Conservation (phyloP, 2,797 vertebrate genomes). For the Rhabdomys pumilio region DNA sequence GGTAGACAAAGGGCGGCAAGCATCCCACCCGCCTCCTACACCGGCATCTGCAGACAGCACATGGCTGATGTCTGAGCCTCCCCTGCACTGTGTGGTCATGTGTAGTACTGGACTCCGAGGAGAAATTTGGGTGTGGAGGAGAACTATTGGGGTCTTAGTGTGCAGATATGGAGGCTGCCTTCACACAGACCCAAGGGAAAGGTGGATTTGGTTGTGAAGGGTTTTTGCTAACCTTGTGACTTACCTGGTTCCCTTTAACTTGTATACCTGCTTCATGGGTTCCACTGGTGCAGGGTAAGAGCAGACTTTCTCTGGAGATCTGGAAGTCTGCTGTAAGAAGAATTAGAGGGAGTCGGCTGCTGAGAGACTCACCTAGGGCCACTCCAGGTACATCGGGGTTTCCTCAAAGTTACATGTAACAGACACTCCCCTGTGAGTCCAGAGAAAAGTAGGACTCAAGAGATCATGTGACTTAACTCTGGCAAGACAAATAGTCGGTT, state of each 20-base stretch:
- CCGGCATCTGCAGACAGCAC: fast-evolving
- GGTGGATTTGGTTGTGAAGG: fast-evolving
- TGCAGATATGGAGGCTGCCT: background rate
- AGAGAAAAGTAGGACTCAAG: background rate
- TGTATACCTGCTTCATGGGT: background rate
- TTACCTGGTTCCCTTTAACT: background rate
- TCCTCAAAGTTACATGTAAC: background rate
- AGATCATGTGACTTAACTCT: background rate
- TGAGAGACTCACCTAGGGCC: background rate
- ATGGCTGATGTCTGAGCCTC: background rate
- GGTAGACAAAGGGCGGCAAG: conserved; percentile 72
- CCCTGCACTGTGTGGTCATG: fast-evolving
- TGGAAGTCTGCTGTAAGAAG: background rate
- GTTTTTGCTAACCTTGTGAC: background rate
- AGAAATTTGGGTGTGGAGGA: background rate
- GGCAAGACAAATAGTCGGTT: background rate
- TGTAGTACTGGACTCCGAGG: background rate
- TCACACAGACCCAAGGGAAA: background rate
- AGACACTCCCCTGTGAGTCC: background rate
- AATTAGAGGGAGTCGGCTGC: background rate
- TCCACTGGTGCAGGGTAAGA: background rate
- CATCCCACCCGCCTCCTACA: background rate
- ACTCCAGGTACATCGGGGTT: background rate
- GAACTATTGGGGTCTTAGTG: fast-evolving
- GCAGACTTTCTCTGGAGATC: background rate